phyloP scores from a whole-genome alignment of 2,797 vertebrate species.

The Phataginus tetradactyla region DNA sequence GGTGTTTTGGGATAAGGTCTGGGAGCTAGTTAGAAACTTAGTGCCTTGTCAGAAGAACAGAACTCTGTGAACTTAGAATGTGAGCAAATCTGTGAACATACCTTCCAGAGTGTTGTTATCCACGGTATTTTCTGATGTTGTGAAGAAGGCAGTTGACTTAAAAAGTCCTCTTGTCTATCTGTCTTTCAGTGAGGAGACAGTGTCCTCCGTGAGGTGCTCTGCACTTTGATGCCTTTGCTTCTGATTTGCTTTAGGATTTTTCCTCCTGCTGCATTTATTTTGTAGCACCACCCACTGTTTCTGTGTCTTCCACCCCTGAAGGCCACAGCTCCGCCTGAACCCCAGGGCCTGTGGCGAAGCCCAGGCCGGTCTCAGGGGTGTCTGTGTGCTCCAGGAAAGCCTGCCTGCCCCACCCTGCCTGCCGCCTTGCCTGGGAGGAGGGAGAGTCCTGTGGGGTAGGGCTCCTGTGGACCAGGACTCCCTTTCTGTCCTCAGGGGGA shows the following conservation, averaged over 20 bases:
- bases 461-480: not conserved
- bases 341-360: not conserved
- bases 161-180: not conserved
- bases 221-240: not conserved
- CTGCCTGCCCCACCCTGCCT: slow-evolving; percentile 27
- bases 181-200: not conserved
- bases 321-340: not conserved
- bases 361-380: not conserved
- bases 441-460: not conserved
- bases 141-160: not conserved
- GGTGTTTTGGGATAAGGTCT: not conserved
- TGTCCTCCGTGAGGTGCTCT: not conserved
- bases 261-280: not conserved
- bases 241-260: not conserved
- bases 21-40: not conserved
- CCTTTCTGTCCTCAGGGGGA: slow-evolving; percentile 90
- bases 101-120: not conserved
- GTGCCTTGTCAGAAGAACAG: not conserved
- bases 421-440: slow-evolving; percentile 17
- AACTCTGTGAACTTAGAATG: not conserved
- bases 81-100: not conserved
- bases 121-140: not conserved
- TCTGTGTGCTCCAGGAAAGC: not conserved
- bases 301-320: not conserved
- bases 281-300: not conserved